Percentiles rank a stretch among this genome's conserved stretches.
Evolutionary conservation across 2,113 vertebrate genomes (phyloP).

Genomic region (Ia io): DNA sequence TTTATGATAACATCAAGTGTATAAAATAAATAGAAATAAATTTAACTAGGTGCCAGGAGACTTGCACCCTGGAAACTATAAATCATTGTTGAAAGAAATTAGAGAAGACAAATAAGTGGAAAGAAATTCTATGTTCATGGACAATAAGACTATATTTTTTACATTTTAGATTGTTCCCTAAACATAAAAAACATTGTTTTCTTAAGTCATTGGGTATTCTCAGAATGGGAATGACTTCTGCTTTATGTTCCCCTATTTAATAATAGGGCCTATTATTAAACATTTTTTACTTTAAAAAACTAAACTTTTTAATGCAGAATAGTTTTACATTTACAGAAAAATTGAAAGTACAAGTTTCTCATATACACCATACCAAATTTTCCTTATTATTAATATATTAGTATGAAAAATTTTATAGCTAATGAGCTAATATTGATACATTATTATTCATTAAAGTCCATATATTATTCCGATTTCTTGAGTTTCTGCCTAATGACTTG

Average conservation of each 20-base stretch:
- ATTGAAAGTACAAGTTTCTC: background rate
- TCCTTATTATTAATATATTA: background rate
- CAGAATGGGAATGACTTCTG: background rate
- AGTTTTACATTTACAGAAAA: background rate
- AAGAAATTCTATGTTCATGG: background rate
- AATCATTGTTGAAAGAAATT: background rate
- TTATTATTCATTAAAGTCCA: background rate
- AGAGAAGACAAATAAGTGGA: background rate
- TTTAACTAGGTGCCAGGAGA: background rate
- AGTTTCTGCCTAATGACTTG: background rate
- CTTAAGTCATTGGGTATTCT: background rate
- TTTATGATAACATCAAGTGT: background rate
- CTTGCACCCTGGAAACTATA: background rate
- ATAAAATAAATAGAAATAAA: background rate
- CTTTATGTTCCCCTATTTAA: background rate
- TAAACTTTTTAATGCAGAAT: background rate
- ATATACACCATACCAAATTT: background rate
- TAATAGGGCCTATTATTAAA: background rate
- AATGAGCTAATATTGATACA: background rate
- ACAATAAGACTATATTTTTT: background rate
- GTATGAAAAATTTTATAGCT: background rate
- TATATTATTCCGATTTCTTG: background rate
- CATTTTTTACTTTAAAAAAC: background rate
- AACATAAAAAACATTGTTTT: background rate
- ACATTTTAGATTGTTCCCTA: background rate